A percentile compares a stretch with the other conserved stretches of the same genome.
phyloP scores from a whole-genome alignment of 2,797 vertebrate genomes.

The Parauchenoglanis punctatus region DNA sequence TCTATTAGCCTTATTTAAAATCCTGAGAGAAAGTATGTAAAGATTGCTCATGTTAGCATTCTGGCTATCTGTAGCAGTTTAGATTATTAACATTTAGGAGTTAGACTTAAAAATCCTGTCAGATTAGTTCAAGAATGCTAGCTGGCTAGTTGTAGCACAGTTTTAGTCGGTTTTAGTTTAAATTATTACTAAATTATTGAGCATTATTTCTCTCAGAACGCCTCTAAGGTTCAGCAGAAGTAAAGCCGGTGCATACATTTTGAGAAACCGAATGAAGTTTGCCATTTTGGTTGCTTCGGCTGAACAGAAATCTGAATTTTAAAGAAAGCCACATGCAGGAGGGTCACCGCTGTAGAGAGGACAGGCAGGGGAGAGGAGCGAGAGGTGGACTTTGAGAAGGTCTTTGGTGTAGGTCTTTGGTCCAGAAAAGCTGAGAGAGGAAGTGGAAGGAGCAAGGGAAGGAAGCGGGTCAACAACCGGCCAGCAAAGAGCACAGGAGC shows the following conservation, averaged over 20 bases:
- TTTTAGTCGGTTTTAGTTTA: no score
- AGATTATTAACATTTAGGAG: no score
- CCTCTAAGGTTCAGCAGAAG: neutral
- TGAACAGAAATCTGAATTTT: neutral
- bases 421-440: slow-evolving; percentile 30
- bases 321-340: neutral
- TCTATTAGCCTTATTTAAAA: no score
- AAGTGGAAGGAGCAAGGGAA: slow-evolving; percentile 22
- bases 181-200: no score
- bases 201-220: neutral
- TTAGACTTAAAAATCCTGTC: no score
- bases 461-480: slow-evolving; percentile 40
- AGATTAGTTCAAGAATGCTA: no score
- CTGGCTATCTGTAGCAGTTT: no score
- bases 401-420: slow-evolving; percentile 10
- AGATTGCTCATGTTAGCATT: no score
- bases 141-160: no score
- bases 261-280: neutral
- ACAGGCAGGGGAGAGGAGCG: neutral
- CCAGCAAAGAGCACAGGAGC: slow-evolving; percentile 18
- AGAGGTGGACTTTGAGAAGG: slow-evolving; percentile 25
- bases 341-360: neutral
- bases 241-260: neutral
- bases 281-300: slow-evolving; percentile 1
- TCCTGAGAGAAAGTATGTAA: no score